A percentile compares a stretch with the other conserved stretches of the same genome.
phyloP scores from a whole-genome alignment of 1,140 invertebrate species.

The Aethina tumida region DNA sequence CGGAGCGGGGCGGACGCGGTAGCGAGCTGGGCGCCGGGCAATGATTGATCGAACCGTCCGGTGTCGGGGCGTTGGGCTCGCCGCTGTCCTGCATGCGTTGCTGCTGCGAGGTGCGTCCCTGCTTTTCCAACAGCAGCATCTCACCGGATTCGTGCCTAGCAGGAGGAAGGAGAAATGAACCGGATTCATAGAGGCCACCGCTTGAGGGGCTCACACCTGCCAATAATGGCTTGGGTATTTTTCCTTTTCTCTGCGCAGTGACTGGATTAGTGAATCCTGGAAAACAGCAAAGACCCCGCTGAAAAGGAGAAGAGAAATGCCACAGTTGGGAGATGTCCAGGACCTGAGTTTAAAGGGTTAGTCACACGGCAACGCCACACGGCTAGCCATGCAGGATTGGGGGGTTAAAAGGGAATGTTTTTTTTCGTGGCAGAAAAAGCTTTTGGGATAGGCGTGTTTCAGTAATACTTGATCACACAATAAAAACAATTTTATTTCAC shows the following conservation, averaged over 20 bases:
- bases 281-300: conserved; percentile 79
- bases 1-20: conserved; percentile 51
- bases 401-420: conserved; percentile 1
- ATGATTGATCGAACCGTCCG: conserved; percentile 39
- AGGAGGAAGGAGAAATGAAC: conserved; percentile 34
- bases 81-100: conserved; percentile 49
- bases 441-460: neutral
- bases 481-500: too few species aligned
- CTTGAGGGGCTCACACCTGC: conserved; percentile 52
- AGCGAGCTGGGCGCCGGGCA: conserved; percentile 55
- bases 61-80: conserved; percentile 9
- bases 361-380: conserved; percentile 30
- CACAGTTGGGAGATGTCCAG: conserved; percentile 40
- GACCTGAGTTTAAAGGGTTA: conserved; percentile 36
- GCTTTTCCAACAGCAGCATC: conserved; percentile 63
- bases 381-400: conserved; percentile 19
- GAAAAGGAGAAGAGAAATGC: conserved; percentile 50
- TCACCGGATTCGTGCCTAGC: conserved; percentile 48
- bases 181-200: conserved; percentile 41
- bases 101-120: conserved; percentile 63
- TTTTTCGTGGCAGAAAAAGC: conserved; percentile 1
- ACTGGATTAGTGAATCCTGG: conserved; percentile 76
- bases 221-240: conserved; percentile 71
- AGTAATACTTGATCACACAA: too few species aligned
- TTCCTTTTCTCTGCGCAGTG: conserved; percentile 70